These are phyloP conservation scores for Rhadina sibilatrix DNA, from an alignment of 2,113 vertebrate genomes.

Conservation along the genomic window DNA sequence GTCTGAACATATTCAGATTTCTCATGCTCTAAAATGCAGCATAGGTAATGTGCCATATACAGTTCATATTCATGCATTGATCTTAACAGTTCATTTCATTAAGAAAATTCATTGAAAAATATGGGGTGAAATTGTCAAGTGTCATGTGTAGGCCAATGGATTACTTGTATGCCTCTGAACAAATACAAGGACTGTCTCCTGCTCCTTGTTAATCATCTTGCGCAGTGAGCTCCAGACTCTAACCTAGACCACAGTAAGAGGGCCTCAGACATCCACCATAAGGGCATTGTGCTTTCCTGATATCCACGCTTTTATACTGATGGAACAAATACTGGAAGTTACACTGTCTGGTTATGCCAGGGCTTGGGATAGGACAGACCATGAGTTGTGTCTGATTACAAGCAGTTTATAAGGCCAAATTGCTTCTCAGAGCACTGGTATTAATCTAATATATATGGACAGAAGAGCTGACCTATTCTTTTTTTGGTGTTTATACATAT, in stretches of 20 bases:
- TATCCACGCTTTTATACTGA: background rate
- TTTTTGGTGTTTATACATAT: background rate
- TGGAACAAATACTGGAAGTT: background rate
- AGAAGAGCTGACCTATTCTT: background rate
- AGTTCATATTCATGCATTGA: background rate
- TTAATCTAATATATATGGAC: background rate
- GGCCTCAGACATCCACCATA: background rate
- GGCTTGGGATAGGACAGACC: background rate
- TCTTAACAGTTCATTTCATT: background rate
- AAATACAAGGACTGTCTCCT: background rate
- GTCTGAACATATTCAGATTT: background rate
- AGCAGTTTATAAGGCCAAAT: background rate
- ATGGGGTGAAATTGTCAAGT: background rate
- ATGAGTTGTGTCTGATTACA: background rate
- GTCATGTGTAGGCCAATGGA: background rate
- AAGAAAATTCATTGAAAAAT: background rate
- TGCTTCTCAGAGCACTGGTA: background rate
- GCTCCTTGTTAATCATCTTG: background rate
- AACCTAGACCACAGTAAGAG: background rate
- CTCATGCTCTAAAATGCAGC: background rate
- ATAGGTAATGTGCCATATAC: background rate
- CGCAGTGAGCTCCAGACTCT: background rate
- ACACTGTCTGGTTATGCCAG: background rate
- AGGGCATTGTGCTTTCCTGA: background rate
- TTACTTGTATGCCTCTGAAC: background rate